Base-by-base conservation (phyloP, 2,113 vertebrate species). In the Proteles cristata region DNA sequence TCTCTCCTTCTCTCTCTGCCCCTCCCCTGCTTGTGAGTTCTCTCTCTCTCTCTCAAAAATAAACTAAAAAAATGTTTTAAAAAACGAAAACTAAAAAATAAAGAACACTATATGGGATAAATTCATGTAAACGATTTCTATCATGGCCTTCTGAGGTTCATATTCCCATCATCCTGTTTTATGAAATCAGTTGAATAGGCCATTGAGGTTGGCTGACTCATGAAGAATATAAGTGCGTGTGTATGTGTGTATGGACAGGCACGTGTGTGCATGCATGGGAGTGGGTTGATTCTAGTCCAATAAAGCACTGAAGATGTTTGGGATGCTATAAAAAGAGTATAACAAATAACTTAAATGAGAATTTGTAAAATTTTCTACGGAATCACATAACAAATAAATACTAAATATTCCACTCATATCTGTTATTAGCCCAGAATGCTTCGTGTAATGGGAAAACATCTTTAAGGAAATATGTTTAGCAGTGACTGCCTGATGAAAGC, bases 381-480 rank as follows among this genome's bases (percentile, higher is more conserved):
- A 58, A 58, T 21, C 63, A 28, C 8, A 12, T 21, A 53, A 58
- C 16, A 26, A 76, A 14, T 17, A 73, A 39, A 45, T 0, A 16
- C 39, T 35, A 17, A 58, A 11, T 65, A 33, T 21, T 9, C 63
- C 73, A 77, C 35, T 48, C 12, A 1, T 17, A 16, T 5, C 21
- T 58, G 43, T 55, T 58, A 26, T 31, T 53, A 9, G 5, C 6
- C 50, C 58, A 25, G 61, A 80, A 25, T 4, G 15, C 31, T n/a
- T 39, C 12, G 1, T 4, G 39, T 12, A 4, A 50, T 9, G 12
- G 35, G 35, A 21, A 25, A 25, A 55, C 1, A 11, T 66, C 48
- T 39, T 26, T 48, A 9, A 0, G 11, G 23, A 55, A 76, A 84
- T 12, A 43, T 0, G 4, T 31, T 26, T 8, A 0, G 0, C n/a